A percentile compares a stretch with the other conserved stretches of the same genome.
Conservation (phyloP, 2,888 invertebrate genomes). For the Rhagophthalmus giganteus region DNA sequence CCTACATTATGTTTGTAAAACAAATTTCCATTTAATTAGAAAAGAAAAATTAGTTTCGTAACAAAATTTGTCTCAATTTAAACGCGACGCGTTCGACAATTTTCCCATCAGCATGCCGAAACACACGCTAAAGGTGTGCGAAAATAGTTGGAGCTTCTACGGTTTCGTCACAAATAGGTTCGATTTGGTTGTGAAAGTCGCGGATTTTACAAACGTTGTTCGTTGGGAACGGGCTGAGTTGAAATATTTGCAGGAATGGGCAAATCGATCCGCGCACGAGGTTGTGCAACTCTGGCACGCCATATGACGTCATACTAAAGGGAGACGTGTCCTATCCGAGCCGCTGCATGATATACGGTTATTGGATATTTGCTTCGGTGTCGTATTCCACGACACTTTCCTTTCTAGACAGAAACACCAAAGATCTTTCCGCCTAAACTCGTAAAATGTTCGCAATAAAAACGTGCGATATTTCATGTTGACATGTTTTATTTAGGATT, state of each 20-base stretch:
- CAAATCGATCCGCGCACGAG: conserved; percentile 35
- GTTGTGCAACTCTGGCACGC: conserved; percentile 30
- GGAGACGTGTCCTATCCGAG: conserved; percentile 29
- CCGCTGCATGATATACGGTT: conserved; percentile 34
- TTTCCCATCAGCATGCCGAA: too few species aligned
- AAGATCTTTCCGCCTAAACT: conserved; percentile 31
- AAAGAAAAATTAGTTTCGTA: too few species aligned
- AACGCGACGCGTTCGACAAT: too few species aligned
- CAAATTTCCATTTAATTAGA: too few species aligned
- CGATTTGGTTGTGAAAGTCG: conserved; percentile 9
- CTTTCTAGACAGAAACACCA: conserved; percentile 30
- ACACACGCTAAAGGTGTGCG: too few species aligned
- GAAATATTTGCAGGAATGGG: conserved; percentile 35
- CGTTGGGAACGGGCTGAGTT: conserved; percentile 18
- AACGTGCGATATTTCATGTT: conserved; percentile 35
- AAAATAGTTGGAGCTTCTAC: too few species aligned
- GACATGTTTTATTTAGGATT: conserved; percentile 33
- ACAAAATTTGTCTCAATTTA: too few species aligned
- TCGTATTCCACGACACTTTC: conserved; percentile 32
- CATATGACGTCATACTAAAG: conserved; percentile 36
- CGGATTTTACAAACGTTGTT: conserved; percentile 16
- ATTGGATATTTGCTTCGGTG: conserved; percentile 34
- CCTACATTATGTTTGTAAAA: too few species aligned
- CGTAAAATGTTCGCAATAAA: conserved; percentile 32
- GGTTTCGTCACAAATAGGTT: conserved; percentile 7